Base-by-base conservation (phyloP, 2,888 invertebrate genomes). In the Brachylomia viminalis region DNA sequence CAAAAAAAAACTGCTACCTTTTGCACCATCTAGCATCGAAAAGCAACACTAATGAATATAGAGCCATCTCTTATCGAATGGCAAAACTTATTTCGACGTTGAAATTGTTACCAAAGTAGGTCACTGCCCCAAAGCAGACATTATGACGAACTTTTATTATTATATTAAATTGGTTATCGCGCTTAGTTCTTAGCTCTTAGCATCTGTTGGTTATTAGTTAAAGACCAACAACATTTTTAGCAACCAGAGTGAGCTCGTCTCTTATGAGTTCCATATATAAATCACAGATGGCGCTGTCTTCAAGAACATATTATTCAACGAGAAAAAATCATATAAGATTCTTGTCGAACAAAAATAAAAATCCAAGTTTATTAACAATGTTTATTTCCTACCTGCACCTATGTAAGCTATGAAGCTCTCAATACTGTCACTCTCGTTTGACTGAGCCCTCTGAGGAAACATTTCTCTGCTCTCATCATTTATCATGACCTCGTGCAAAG, bases 401-500 rank as follows among this genome's bases (percentile, higher is more conserved):
- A 89, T 78, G 71, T 89, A 90, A 23, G 89, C 89, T 11, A 91
- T 77, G 49, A 92, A 83, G 30, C 86, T 85, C 52, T 92, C 92
- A 7, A 91, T 69, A 74, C 87, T 88, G 0, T 77, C 82, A 33
- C 84, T 87, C 11, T 78, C 80, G 7, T 77, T 75, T 33, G 77
- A 59, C 20, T 71, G 58, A 2, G 64, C 8, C 8, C 75, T 64
- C 4, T 76, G 61, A 17, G 73, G 10, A 71, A 68, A 74, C 10
- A 69, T 33, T 13, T 86, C 87, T 2, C 79, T 80, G 17, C 74
- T 87, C 7, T 78, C 79, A 20, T 89, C 89, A 33, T 84, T 89
- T 3, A 90, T 27, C 90, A 95, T 93, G 0, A 95, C 90, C 67
- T 95, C 95, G 58, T 94, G 91, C 3, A 96, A 80, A 0, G 96